These are phyloP conservation scores for Megastigmus dorsalis DNA, from an alignment of 2,888 invertebrate species.

Conservation along the genomic window DNA sequence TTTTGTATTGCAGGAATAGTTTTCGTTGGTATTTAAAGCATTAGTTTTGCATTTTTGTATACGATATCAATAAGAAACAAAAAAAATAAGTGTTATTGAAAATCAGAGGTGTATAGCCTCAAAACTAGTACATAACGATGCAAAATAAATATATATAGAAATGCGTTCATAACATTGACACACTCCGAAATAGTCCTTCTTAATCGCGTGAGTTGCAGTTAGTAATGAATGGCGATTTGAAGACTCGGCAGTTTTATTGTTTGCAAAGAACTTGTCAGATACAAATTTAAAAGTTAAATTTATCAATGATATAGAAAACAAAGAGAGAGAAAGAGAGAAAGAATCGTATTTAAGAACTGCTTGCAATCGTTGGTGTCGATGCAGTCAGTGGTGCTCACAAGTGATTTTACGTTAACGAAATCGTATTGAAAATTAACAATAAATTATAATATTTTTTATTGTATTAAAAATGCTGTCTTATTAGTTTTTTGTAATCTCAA, in stretches of 20 bases:
- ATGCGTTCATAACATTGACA: slow-evolving; percentile 29
- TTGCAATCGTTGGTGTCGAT: slow-evolving; percentile 11
- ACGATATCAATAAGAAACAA: too few relatives aligned
- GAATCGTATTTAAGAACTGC: slow-evolving; percentile 22
- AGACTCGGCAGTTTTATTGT: slow-evolving; percentile 26
- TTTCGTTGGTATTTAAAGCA: not conserved
- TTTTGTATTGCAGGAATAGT: not conserved
- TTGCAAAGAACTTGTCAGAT: slow-evolving; percentile 13
- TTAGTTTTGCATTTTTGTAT: too few relatives aligned
- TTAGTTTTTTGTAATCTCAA: too few relatives aligned
- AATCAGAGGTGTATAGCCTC: slow-evolving; percentile 53
- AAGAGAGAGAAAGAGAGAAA: slow-evolving; percentile 41
- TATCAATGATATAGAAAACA: not conserved
- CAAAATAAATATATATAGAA: slow-evolving; percentile 10
- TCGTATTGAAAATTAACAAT: too few relatives aligned
- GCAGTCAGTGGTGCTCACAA: slow-evolving; percentile 30
- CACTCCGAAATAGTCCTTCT: not conserved
- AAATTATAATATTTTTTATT: too few relatives aligned
- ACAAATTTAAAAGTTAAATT: slow-evolving; percentile 2
- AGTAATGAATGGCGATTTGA: slow-evolving; percentile 50
- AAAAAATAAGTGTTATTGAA: slow-evolving; percentile 5
- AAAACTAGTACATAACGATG: slow-evolving; percentile 15
- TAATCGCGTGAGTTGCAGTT: slow-evolving; percentile 53
- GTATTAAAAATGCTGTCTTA: too few relatives aligned
- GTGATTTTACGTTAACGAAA: too few relatives aligned